phyloP scores from a whole-genome alignment of 53 echinoderm and acorn worm species.

The Paelopatides confundens region DNA sequence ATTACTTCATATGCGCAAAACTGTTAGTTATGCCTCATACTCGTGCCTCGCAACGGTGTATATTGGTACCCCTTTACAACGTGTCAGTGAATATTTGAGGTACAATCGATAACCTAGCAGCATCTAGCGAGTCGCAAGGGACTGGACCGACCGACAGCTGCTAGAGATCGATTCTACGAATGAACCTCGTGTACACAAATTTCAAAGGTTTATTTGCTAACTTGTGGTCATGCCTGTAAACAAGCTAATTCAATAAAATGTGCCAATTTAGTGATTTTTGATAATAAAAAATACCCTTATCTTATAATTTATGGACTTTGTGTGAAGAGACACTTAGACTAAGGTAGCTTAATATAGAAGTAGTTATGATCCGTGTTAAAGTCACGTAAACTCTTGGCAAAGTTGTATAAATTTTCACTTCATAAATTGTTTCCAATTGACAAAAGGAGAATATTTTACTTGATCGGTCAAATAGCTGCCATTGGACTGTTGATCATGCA shows the following conservation, averaged over 20 bases:
- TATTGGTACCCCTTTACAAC: background rate
- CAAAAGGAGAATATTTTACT: no score
- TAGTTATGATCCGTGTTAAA: no score
- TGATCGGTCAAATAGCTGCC: no score
- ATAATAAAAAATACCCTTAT: background rate
- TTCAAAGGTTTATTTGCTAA: background rate
- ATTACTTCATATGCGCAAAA: background rate
- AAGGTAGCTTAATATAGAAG: no score
- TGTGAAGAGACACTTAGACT: no score
- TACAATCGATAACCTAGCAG: conserved; percentile 18
- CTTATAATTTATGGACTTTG: no score
- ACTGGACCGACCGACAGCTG: conserved; percentile 10
- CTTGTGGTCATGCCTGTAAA: conserved; percentile 32
- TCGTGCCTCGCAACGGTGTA: background rate
- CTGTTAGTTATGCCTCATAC: background rate
- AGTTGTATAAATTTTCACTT: no score
- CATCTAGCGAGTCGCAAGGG: background rate
- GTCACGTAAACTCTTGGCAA: no score
- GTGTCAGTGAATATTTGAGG: background rate
- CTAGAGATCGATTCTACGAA: background rate
- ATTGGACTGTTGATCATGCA: no score
- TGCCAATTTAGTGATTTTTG: conserved; percentile 10
- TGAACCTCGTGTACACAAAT: conserved; percentile 20
- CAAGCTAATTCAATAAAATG: conserved; percentile 13
- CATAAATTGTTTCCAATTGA: no score